Percentiles rank a stretch among this genome's conserved stretches.
phyloP scores from a whole-genome alignment of 1,140 invertebrate species.

The Belonocnema kinseyi region DNA sequence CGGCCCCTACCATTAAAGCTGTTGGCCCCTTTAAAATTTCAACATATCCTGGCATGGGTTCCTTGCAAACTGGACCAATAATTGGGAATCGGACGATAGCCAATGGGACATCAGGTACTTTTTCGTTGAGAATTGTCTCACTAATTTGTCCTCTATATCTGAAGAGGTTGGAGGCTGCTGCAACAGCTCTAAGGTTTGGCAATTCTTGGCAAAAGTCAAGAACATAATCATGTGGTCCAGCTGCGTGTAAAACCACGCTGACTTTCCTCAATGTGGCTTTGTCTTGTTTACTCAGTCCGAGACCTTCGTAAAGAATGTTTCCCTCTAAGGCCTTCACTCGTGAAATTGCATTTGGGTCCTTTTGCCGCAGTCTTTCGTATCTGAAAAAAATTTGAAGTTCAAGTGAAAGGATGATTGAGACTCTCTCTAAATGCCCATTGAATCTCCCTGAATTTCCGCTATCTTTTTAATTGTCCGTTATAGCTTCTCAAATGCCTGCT shows the following conservation, averaged over 20 bases:
- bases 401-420: no score
- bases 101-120: constrained; percentile 48
- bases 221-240: constrained; percentile 50
- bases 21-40: constrained; percentile 57
- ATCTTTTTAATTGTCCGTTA: no score
- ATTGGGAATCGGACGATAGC: constrained; percentile 54
- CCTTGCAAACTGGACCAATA: constrained; percentile 57
- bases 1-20: constrained; percentile 63
- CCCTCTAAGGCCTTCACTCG: constrained; percentile 59
- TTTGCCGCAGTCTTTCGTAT: constrained; percentile 58
- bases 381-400: constrained; percentile 39
- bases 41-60: constrained; percentile 64
- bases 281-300: constrained; percentile 49
- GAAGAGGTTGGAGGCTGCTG: constrained; percentile 46
- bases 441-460: no score
- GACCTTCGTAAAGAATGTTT: constrained; percentile 57
- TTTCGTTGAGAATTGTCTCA: constrained; percentile 46
- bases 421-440: no score
- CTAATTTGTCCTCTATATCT: constrained; percentile 45
- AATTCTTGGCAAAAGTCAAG: constrained; percentile 55
- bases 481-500: no score
- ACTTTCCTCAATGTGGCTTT: constrained; percentile 47
- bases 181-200: constrained; percentile 48
- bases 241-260: constrained; percentile 59
- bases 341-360: constrained; percentile 53